These are phyloP conservation scores for Crocodylus rhombifer DNA, from an alignment of 2,797 vertebrate species.

Conservation along the genomic window DNA sequence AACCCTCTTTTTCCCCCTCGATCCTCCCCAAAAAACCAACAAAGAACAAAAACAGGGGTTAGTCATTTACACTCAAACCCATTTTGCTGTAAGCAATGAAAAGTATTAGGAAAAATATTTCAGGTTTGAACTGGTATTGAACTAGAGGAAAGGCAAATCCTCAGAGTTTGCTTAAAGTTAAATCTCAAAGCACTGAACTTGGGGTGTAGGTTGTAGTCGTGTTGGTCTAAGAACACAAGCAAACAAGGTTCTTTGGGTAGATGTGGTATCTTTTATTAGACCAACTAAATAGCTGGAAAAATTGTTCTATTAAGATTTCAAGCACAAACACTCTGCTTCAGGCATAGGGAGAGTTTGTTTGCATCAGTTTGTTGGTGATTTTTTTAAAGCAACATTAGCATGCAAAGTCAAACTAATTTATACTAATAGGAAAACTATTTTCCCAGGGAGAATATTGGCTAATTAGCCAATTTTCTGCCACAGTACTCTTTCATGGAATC, in stretches of 20 bases:
- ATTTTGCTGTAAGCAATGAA: constrained; percentile 67
- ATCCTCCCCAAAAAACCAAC: neutral
- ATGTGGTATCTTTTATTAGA: too few species aligned
- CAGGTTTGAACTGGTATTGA: constrained; percentile 61
- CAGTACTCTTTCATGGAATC: constrained; percentile 1
- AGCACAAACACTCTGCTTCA: too few species aligned
- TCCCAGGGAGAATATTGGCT: constrained; percentile 46
- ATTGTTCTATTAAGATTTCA: too few species aligned
- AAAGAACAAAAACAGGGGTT: neutral
- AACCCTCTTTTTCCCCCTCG: neutral
- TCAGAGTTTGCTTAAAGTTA: constrained; percentile 31
- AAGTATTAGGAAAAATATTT: constrained; percentile 63
- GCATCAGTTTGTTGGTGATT: neutral
- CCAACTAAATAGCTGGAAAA: too few species aligned
- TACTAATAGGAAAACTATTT: constrained; percentile 31
- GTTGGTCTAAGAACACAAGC: too few species aligned
- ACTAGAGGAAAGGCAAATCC: constrained; percentile 50
- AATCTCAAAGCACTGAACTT: constrained; percentile 24
- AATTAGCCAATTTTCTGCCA: constrained; percentile 44
- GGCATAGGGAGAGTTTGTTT: too few species aligned
- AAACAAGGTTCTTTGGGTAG: too few species aligned
- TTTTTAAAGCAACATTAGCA: constrained; percentile 46
- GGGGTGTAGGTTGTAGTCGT: too few species aligned
- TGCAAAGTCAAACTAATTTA: constrained; percentile 7
- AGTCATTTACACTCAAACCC: constrained; percentile 50